Evolutionary conservation across 2,113 vertebrate genomes (phyloP).

Genomic region (Catharus bicknelli): DNA sequence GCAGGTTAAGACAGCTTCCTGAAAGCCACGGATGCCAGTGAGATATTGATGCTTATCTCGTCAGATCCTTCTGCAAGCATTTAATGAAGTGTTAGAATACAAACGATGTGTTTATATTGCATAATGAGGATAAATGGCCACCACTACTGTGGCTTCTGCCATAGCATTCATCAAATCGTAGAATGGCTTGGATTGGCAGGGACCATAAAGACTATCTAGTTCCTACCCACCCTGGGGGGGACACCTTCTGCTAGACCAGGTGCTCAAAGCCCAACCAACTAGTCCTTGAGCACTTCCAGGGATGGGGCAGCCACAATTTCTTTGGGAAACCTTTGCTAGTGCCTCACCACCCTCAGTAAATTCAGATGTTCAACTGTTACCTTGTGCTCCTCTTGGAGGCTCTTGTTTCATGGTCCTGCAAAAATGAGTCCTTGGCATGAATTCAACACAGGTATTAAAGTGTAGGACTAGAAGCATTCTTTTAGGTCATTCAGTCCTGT

Average conservation of each 20-base stretch:
- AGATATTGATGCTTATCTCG: background rate
- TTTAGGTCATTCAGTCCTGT: constrained; percentile 3
- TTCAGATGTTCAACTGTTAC: background rate
- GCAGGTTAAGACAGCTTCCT: background rate
- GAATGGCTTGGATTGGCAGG: background rate
- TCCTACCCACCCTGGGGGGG: background rate
- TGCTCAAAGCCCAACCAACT: background rate
- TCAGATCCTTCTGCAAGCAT: background rate
- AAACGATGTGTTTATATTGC: background rate
- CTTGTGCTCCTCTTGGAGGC: background rate
- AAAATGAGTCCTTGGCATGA: background rate
- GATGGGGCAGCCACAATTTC: background rate
- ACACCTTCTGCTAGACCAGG: background rate
- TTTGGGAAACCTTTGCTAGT: background rate
- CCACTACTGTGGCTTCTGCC: background rate
- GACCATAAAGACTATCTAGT: background rate
- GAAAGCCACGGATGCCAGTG: background rate
- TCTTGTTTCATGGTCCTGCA: background rate
- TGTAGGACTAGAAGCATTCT: background rate
- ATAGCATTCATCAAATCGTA: background rate
- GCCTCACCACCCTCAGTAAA: background rate
- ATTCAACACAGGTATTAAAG: background rate
- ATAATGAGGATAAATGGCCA: background rate
- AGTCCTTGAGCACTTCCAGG: background rate
- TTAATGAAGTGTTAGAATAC: background rate